Evolutionary conservation across 2,888 invertebrate species (phyloP), one percentile per base, ranked within the genome.

Genomic region (Gnatocerus cornutus): DNA sequence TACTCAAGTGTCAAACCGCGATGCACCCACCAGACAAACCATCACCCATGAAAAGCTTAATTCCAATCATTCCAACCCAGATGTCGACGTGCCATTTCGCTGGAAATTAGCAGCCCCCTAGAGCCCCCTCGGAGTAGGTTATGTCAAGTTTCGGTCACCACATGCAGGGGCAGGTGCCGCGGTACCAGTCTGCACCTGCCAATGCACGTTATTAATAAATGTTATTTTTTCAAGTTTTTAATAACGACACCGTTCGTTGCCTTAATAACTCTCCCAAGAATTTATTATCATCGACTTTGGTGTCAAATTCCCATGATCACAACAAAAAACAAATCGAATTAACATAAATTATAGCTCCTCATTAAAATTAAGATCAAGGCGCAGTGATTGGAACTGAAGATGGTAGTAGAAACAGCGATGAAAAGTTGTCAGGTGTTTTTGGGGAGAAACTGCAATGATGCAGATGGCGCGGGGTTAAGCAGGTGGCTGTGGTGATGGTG

Each of bases 121-220:
- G 43, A 43, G 16, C 9, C 37, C 14, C 53, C 53, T 65, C 65
- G 65, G 65, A 56, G 65, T 65, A 56, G 65, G 53, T 64, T 55
- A 55, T 46, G 56, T 53, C 64, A 53, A 64, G 52, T 55, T 65
- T 56, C 65, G 65, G 56, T 65, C 48, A 65, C 65, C 63, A 68
- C 45, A 63, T 50, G 58, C 58, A 48, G 55, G 65, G 65, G 70
- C 70, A 70, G 66, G 70, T 70, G 70, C 66, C 66, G 33, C 46
- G 7, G 10, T 29, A 14, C 37, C 39, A 10, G 21, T 9, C 29
- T 48, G 66, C 70, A 70, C 70, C 70, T 70, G 70, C 62, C 52
- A 59, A 64, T 62, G 58, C 56, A 62, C 66, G 56, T 33, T 66
- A 66, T 53, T 64, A 70, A 70, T 69, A 65, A 55, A 41, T 53